Percentiles rank a stretch among this genome's conserved stretches.
phyloP scores from a whole-genome alignment of 1,140 invertebrate genomes.

The Hormaphis cornu region DNA sequence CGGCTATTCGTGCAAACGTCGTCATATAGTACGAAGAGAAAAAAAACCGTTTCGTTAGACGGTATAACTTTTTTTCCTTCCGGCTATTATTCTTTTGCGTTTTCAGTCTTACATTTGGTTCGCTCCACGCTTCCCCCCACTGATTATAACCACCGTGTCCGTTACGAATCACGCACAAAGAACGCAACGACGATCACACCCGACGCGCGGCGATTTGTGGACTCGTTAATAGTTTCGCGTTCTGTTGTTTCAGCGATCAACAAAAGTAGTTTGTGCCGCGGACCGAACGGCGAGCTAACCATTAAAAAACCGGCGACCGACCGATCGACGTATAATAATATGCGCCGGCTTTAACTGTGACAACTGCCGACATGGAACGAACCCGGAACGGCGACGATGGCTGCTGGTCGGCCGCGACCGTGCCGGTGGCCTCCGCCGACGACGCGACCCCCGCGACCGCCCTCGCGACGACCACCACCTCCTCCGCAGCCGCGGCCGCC shows the following conservation, averaged over 20 bases:
- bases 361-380: neutral
- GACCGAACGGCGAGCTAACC: neutral
- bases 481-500: neutral
- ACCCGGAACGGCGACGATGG: slow-evolving; percentile 3
- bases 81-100: no score
- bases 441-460: no score
- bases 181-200: neutral
- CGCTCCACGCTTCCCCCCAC: no score
- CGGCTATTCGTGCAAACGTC: no score
- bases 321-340: neutral
- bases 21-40: no score
- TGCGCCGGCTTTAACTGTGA: neutral
- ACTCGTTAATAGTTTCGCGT: neutral
- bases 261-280: neutral
- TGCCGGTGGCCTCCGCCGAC: no score
- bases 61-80: no score
- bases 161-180: neutral
- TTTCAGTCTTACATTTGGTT: no score
- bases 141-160: no score
- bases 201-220: neutral
- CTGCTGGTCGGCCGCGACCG: neutral
- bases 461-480: neutral
- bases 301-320: neutral
- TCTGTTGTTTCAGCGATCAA: neutral
- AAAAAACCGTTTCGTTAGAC: no score